Conservation (phyloP, 2,113 vertebrate species). For the Thamnaconus septentrionalis region DNA sequence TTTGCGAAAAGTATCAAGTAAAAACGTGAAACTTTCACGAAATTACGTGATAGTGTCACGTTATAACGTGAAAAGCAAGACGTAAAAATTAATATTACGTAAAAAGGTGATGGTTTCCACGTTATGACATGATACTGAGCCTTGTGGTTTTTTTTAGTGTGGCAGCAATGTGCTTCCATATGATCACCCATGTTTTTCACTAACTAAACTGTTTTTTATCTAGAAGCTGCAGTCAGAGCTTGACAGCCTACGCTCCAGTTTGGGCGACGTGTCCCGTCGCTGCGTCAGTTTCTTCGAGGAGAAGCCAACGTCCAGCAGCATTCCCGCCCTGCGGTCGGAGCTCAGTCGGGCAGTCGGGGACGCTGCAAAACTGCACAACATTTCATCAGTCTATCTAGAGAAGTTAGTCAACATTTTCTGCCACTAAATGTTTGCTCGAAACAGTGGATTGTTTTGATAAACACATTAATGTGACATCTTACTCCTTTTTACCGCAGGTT, state of each 20-base stretch:
- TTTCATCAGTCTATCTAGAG: slow-evolving; percentile 88
- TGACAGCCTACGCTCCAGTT: slow-evolving; percentile 76
- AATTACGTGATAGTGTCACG: no score
- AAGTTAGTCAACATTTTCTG: slow-evolving; percentile 79
- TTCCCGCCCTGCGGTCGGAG: slow-evolving; percentile 82
- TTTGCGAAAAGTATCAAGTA: no score
- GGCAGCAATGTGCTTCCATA: no score
- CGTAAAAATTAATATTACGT: no score
- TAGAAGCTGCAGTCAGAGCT: slow-evolving; percentile 82
- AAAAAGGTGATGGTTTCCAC: no score
- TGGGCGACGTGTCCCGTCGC: slow-evolving; percentile 80
- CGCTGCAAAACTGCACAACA: slow-evolving; percentile 82
- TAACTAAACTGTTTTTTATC: background rate
- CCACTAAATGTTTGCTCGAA: accelerated
- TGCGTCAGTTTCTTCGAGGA: slow-evolving; percentile 87
- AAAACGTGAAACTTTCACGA: no score
- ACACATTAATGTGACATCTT: background rate
- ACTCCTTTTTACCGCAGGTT: slow-evolving; percentile 71
- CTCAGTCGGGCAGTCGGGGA: slow-evolving; percentile 86
- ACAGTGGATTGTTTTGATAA: background rate
- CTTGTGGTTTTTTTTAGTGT: no score
- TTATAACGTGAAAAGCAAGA: no score
- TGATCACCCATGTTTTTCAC: background rate
- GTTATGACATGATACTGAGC: no score
- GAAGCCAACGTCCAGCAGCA: slow-evolving; percentile 82